phyloP scores from a whole-genome alignment of 1,140 invertebrate genomes.

The Neodiprion virginianus region DNA sequence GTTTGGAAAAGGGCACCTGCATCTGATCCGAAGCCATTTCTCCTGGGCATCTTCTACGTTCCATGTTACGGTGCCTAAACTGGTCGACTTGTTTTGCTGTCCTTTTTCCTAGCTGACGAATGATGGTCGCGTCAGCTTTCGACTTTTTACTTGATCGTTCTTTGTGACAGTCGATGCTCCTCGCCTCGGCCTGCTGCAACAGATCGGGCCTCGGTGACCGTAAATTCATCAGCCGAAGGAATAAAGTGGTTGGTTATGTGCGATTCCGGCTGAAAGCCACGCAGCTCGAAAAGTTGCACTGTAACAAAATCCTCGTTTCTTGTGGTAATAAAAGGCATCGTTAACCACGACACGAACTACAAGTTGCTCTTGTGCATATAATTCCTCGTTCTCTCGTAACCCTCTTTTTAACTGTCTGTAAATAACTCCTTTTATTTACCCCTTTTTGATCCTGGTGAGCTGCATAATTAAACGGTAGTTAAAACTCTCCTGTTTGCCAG shows the following conservation, averaged over 20 bases:
- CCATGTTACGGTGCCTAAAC: too few relatives aligned
- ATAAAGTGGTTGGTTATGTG: not conserved
- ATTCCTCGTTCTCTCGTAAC: not conserved
- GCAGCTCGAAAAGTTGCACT: not conserved
- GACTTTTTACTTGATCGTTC: too few relatives aligned
- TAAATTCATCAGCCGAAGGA: not conserved
- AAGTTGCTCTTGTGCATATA: not conserved
- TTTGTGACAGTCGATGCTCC: too few relatives aligned
- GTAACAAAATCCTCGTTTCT: constrained; percentile 2
- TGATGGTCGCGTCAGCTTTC: too few relatives aligned
- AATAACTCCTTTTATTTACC: constrained; percentile 6
- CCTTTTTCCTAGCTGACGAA: too few relatives aligned
- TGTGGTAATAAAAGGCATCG: not conserved
- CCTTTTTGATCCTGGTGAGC: not conserved
- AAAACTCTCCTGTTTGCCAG: not conserved
- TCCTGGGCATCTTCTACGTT: too few relatives aligned
- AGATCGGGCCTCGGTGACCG: not conserved
- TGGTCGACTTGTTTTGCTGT: too few relatives aligned
- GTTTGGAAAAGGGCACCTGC: too few relatives aligned
- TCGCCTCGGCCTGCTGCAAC: too few relatives aligned
- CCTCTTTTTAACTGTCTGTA: not conserved
- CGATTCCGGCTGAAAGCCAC: not conserved
- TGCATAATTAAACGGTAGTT: constrained; percentile 5
- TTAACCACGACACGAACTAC: constrained; percentile 2
- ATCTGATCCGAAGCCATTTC: too few relatives aligned